phyloP scores from a whole-genome alignment of 2,888 invertebrate species.

The Margaritifera margaritifera region DNA sequence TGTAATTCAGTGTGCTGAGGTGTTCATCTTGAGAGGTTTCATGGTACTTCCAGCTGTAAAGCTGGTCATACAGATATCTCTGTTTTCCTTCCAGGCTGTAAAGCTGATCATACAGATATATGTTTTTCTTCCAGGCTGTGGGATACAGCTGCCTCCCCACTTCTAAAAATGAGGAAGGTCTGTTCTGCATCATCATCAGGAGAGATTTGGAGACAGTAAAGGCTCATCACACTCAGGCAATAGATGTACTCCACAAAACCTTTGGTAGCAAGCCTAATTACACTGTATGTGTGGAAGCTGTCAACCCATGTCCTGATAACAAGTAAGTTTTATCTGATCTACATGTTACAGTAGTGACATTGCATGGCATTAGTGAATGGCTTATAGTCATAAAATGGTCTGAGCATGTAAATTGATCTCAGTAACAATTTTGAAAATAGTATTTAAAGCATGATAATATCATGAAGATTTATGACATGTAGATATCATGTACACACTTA shows the following conservation, averaged over 20 bases:
- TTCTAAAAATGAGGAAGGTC: conserved; percentile 91
- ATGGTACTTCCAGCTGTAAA: not conserved
- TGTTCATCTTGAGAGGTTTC: not conserved
- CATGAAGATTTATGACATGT: no score
- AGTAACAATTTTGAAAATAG: no score
- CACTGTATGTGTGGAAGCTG: conserved; percentile 83
- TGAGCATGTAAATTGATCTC: no score
- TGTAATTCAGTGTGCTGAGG: no score
- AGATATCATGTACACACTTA: no score
- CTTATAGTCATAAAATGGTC: no score
- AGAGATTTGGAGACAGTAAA: conserved; percentile 87
- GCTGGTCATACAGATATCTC: not conserved
- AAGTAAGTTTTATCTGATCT: conserved; percentile 73
- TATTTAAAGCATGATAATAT: no score
- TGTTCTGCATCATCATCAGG: conserved; percentile 88
- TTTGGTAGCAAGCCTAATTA: conserved; percentile 90
- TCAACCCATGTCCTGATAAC: conserved; percentile 85
- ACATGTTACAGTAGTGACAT: not conserved
- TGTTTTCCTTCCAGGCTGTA: conserved; percentile 78
- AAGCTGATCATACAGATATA: not conserved
- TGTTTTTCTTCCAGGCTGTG: conserved; percentile 78
- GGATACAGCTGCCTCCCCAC: conserved; percentile 92
- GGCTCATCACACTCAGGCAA: conserved; percentile 81
- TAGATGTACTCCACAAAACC: conserved; percentile 66
- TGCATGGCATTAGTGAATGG: no score